Base-by-base conservation (phyloP, 2,888 invertebrate genomes). In the Hyposoter dolosus region DNA sequence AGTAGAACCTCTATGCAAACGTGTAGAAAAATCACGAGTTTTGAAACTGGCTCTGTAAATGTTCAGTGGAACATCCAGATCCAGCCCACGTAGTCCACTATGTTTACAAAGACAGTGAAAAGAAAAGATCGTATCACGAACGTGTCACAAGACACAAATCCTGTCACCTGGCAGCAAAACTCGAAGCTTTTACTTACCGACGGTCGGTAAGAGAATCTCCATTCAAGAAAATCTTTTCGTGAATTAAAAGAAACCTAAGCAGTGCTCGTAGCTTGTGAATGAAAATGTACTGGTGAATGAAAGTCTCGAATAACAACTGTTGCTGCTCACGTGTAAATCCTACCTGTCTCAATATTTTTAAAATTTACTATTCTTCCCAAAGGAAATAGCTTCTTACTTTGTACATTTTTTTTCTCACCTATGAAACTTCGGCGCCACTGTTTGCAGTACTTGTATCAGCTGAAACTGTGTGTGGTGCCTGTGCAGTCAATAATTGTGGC, bases 401-500 rank as follows among this genome's bases (percentile, higher is more conserved):
- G 15, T 47, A 3, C 12, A 40, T 28, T 69, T 23, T 23, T 43
- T 35, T 50, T 10, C n/a, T 71, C 28, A 28, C 23, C 19, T 0
- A 74, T 35, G n/a, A 19, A 60, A 75, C 17, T 40, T 71, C 65
- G 78, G 68, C 78, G 83, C 83, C 77, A 83, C 77, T 63, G 71
- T 71, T 53, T 83, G 40, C 63, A 50, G 77, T 50, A 12, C 76
- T 75, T 75, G 60, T 43, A 65, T 50, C 23, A 50, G 56, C 77
- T 60, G 60, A 60, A 43, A 45, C 66, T 9, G 74, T 32, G 28
- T 50, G 50, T 19, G 23, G 50, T 53, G 23, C 12, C 28, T 60
- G 28, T 60, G 60, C 71, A 83, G 77, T 83, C 77, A 82, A 83
- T 83, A 83, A 69, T 82, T 78, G 35, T 28, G 28, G 12, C 43